Percentiles rank a stretch among this genome's conserved stretches.
Conservation (phyloP, 1,140 invertebrate species). For the Acromyrmex echinatior region DNA sequence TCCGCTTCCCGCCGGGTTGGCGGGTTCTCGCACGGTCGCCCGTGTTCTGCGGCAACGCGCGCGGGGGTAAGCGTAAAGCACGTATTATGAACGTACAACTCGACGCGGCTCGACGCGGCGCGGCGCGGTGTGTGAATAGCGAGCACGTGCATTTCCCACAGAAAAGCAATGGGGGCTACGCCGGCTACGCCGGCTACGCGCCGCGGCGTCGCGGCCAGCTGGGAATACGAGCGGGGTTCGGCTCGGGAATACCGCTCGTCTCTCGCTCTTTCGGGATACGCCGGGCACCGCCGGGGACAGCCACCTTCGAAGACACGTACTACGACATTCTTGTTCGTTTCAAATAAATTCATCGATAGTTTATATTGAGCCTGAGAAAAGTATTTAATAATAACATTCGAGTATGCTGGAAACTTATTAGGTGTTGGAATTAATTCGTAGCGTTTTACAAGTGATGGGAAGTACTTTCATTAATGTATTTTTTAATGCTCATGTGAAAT, state of each 20-base stretch:
- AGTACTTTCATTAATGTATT: too few relatives aligned
- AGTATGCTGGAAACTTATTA: too few relatives aligned
- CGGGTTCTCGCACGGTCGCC: constrained; percentile 43
- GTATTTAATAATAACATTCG: too few relatives aligned
- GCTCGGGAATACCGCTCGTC: constrained; percentile 25
- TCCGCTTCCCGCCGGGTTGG: constrained; percentile 33
- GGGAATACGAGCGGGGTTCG: constrained; percentile 74
- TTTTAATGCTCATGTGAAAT: too few relatives aligned
- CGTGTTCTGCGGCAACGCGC: constrained; percentile 69
- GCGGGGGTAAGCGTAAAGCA: constrained; percentile 65
- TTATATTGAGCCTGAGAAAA: background rate
- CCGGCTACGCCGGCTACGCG: constrained; percentile 70
- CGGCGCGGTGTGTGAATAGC: constrained; percentile 83
- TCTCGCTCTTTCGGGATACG: constrained; percentile 61
- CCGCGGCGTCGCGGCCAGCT: constrained; percentile 71
- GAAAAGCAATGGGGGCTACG: constrained; percentile 81
- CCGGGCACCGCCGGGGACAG: background rate
- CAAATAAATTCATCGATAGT: background rate
- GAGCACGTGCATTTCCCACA: constrained; percentile 86
- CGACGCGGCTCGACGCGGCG: constrained; percentile 41
- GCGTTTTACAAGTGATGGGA: too few relatives aligned
- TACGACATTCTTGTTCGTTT: constrained; percentile 16
- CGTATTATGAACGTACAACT: constrained; percentile 69
- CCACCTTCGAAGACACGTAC: constrained; percentile 18
- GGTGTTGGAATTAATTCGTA: too few relatives aligned